Evolutionary conservation across 1,140 invertebrate species (phyloP).

Genomic region (Rhopalosiphum padi): DNA sequence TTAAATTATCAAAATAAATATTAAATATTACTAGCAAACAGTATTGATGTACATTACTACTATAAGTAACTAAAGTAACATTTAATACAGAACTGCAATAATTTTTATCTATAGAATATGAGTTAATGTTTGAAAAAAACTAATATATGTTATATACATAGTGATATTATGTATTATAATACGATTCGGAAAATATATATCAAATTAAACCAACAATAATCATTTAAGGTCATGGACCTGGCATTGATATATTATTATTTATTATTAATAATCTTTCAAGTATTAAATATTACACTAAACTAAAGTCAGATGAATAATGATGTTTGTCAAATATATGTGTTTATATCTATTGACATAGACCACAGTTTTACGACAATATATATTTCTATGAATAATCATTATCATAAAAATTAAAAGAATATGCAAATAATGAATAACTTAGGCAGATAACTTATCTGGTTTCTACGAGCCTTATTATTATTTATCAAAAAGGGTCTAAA

Average conservation of each 20-base stretch:
- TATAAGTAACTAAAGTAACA: neutral
- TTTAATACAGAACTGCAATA: neutral
- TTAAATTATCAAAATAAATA: slow-evolving; percentile 2
- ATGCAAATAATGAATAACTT: neutral
- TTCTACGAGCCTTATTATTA: neutral
- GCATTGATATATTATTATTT: neutral
- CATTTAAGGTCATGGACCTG: neutral
- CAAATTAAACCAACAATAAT: neutral
- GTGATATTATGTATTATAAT: neutral
- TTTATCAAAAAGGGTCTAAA: neutral
- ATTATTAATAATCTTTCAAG: neutral
- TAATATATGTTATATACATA: neutral
- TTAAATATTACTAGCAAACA: neutral
- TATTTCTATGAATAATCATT: neutral
- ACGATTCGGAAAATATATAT: neutral
- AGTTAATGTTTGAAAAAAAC: neutral
- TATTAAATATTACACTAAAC: neutral
- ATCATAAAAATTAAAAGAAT: neutral
- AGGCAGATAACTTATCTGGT: neutral
- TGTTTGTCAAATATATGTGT: neutral
- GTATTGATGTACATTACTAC: neutral
- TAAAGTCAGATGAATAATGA: neutral
- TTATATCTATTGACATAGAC: neutral
- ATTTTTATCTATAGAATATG: neutral
- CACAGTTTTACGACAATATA: neutral